Base-by-base conservation (phyloP, 1,140 invertebrate genomes). In the Pseudomyrmex gracilis region DNA sequence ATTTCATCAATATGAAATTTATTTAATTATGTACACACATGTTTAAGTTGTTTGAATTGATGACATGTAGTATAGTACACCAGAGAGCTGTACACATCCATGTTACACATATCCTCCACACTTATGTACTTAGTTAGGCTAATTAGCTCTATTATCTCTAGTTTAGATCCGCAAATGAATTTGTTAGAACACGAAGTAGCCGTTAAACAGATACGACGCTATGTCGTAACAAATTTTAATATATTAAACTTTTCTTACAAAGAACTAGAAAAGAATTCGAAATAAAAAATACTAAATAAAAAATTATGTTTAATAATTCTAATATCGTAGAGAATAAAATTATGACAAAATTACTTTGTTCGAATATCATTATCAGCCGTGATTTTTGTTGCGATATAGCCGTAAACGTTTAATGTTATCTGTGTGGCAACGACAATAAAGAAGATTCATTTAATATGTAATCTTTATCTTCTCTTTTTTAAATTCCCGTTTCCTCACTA, bases 121-220 rank as follows among this genome's bases (percentile, higher is more conserved):
- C 34, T 34, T 34, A 34, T 5, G 5, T 34, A 34, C 34, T 34
- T 34, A 34, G 13, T 78, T 78, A 22, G 34, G 55, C 43, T 70
- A 58, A 58, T 76, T 12, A 51, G 15, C 9, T 15, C 15, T 58
- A 70, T 34, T 34, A 34, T 34, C 34, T 34, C 34, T 34, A 34
- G 47, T 78, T 70, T 57, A 78, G 67, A 9, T 68, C 51, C 20
- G 22, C 22, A 58, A 78, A 57, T 67, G 34, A 77, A 12, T 67
- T 20, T 12, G 15, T 68, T 70, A 24, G 34, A 34, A 34, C 34
- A 34, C 34, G 34, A 57, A 43, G 20, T 20, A 66, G 13, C 20
- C 34, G 34, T 34, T 34, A 34, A 55, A 78, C 7, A 68, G 51
- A 68, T 68, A 24, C 12, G 57, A 24, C 12, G 57, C 2, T n/a